Conservation (phyloP, 2,888 invertebrate genomes). For the Arctia plantaginis region DNA sequence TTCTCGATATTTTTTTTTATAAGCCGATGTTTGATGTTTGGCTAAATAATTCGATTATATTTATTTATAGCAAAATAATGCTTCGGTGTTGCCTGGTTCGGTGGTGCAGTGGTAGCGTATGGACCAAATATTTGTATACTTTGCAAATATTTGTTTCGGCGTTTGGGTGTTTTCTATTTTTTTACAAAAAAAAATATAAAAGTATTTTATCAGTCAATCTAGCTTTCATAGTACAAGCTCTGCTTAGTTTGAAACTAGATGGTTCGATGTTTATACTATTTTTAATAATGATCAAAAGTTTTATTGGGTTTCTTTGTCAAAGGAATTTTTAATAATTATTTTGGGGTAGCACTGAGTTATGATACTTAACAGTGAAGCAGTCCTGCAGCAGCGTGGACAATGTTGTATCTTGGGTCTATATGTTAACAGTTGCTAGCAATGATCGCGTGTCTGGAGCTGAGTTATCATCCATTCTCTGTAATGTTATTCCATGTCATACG, state of each 20-base stretch:
- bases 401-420: background rate
- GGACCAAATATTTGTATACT: too few species aligned
- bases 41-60: background rate
- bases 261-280: too few species aligned
- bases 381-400: background rate
- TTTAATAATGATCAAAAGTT: too few species aligned
- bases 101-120: too few species aligned
- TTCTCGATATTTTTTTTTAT: slow-evolving; percentile 10
- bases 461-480: background rate
- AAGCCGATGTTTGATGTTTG: background rate
- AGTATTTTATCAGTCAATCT: too few species aligned
- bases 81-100: too few species aligned
- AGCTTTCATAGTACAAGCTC: too few species aligned
- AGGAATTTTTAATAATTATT: background rate
- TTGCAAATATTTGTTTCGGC: too few species aligned
- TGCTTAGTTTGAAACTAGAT: too few species aligned
- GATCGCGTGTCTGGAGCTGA: background rate
- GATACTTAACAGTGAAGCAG: background rate
- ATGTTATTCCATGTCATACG: too few species aligned
- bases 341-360: background rate
- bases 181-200: too few species aligned
- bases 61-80: background rate
- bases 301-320: background rate
- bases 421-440: background rate
- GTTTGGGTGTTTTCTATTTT: too few species aligned